Base-by-base conservation (phyloP, 2,797 vertebrate genomes). In the Balearica regulorum region DNA sequence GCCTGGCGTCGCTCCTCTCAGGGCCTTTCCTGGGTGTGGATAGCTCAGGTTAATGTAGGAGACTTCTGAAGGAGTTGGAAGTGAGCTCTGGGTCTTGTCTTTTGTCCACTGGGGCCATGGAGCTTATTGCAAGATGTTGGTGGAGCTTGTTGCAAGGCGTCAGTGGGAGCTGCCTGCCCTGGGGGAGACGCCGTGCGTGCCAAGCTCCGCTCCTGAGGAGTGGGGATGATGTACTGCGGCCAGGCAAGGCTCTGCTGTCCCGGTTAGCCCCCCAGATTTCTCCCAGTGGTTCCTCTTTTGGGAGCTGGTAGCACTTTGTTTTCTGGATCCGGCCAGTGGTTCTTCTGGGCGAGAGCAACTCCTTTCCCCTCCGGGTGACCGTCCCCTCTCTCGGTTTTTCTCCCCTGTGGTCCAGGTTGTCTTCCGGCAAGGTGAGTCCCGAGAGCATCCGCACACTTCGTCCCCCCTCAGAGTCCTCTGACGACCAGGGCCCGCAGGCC, bases 361-460 rank as follows among this genome's bases (percentile, higher is more conserved):
- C 28, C 44, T 41, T 90, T 79, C 51, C 4, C 4, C 76, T 64
- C 54, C 1, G 0, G 60, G 64, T 96, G 95, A 95, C 84, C 5
- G 5, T 79, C 62, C 79, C 70, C 78, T 90, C 72, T 94, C 71
- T 94, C 2, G 89, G 69, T 96, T 94, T 97, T 60, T 94, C 81
- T 75, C 73, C 69, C 93, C 77, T 95, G 62, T 95, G 86, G 88
- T 76, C 69, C 94, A 99, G 99, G 98, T 98, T 99, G 96, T 99
- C 99, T 58, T 99, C 99, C 11, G 99, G 99, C 94, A 99, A 99
- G 98, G 99, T 99, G 98, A 99, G 99, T 98, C 99, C 99, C 1
- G 99, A 99, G 98, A 99, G 99, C 97, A 99, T 99, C 91, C 98
- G 98, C 44, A 98, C 98, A 0, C 91, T 99, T 13, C 98, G 98